phyloP scores from a whole-genome alignment of 2,888 invertebrate species.

The Troides aeacus region DNA sequence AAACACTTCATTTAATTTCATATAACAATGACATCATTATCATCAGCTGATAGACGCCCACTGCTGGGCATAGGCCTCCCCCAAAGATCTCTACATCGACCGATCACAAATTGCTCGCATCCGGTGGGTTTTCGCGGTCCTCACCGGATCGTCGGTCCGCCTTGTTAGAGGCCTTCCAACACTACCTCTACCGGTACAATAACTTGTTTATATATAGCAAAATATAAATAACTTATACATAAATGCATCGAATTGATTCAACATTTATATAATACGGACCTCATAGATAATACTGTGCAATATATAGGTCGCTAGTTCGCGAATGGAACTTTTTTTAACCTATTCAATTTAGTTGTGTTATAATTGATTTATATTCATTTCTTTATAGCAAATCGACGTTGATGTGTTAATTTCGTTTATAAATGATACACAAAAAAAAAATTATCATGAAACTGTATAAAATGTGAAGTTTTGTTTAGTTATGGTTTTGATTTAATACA shows the following conservation, averaged over 20 bases:
- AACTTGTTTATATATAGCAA: too few species aligned
- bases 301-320: slow-evolving; percentile 29
- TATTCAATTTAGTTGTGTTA: slow-evolving; percentile 6
- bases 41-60: too few species aligned
- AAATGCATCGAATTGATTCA: background rate
- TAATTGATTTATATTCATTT: slow-evolving; percentile 8
- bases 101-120: too few species aligned
- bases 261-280: slow-evolving; percentile 3
- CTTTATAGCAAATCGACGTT: background rate
- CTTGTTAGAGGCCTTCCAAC: too few species aligned
- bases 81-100: too few species aligned
- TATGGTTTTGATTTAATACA: background rate
- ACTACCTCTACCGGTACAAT: too few species aligned
- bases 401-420: background rate
- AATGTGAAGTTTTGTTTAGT: background rate
- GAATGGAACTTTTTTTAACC: slow-evolving; percentile 9
- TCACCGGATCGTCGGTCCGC: too few species aligned
- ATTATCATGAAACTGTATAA: background rate
- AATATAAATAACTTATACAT: too few species aligned
- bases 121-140: too few species aligned
- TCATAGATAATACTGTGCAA: slow-evolving; percentile 25
- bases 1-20: too few species aligned
- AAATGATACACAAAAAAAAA: background rate
- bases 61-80: too few species aligned
- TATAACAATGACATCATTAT: too few species aligned